Evolutionary conservation across 1,140 invertebrate species (phyloP).

Genomic region (Camponotus floridanus): DNA sequence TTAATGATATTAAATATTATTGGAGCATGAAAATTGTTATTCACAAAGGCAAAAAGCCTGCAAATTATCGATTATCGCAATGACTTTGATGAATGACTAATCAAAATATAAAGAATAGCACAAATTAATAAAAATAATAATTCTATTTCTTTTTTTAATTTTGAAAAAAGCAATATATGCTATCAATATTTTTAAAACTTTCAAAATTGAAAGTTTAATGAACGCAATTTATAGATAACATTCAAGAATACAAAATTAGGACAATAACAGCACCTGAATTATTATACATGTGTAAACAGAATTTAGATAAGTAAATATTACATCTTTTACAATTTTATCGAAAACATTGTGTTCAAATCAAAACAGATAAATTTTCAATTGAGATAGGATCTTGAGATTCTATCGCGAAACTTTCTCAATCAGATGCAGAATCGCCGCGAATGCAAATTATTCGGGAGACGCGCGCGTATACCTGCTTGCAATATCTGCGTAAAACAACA

Average conservation of each 20-base stretch:
- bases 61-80: background rate
- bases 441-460: constrained; percentile 16
- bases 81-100: background rate
- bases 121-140: background rate
- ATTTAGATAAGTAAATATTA: no score
- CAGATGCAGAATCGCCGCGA: background rate
- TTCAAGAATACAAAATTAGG: background rate
- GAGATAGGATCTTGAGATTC: background rate
- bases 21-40: background rate
- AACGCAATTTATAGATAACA: background rate
- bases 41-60: background rate
- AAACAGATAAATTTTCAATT: background rate
- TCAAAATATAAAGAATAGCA: background rate
- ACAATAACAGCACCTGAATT: background rate
- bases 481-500: constrained; percentile 45
- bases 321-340: background rate
- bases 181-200: background rate
- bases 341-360: background rate
- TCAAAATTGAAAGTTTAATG: background rate
- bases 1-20: background rate
- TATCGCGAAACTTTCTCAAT: background rate
- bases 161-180: background rate
- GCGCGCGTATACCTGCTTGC: background rate
- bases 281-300: background rate
- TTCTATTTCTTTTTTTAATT: background rate